Base-by-base conservation (phyloP, 2,797 vertebrate species). In the Microchirus variegatus region DNA sequence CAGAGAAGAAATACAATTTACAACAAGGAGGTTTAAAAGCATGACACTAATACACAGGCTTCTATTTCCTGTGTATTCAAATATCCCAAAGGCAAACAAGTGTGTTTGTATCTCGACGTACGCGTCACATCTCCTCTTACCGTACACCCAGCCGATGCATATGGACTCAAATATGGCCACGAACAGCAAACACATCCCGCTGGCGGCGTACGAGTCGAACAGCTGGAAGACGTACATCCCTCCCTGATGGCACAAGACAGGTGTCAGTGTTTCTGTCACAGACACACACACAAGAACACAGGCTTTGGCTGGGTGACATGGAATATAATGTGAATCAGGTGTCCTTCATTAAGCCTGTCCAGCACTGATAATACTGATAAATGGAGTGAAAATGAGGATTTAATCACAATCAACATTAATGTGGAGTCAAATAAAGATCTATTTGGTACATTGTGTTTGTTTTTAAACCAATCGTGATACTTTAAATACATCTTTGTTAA, bases 201-300 rank as follows among this genome's bases (percentile, higher is more conserved):
- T 99, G 83, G 98, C 96, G 2, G 97, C 98, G 0, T 99, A 99
- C 0, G 96, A 92, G 73, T 99, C 98, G 77, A 99, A 99, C 49
- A 99, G 90, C 90, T 99, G 98, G 83, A 99, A 99, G 67, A 99
- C 92, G 5, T 99, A 99, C 98, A 99, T 99, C 51, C 98, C 98
- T 16, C 98, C 98, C 98, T 99, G 85, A 41, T 51, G 83, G 55
- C 70, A 42, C 6, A 43, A 72, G 72, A 68, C 70, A 56, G 19
- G 53, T 60, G 70, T 84, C 77, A 80, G 41, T 59, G n/a, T 75
- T 38, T 38, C 68, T 47, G 41, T 65, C 63, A 59, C 40, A 65
- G 71, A 10, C 52, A 11, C 4, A 26, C 4, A 26, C 5, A 15
- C 22, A 19, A 48, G 31, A 43, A 63, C 47, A 45, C 13, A 40